Base-by-base conservation (phyloP, 2,888 invertebrate species). In the Sesamia inferens region DNA sequence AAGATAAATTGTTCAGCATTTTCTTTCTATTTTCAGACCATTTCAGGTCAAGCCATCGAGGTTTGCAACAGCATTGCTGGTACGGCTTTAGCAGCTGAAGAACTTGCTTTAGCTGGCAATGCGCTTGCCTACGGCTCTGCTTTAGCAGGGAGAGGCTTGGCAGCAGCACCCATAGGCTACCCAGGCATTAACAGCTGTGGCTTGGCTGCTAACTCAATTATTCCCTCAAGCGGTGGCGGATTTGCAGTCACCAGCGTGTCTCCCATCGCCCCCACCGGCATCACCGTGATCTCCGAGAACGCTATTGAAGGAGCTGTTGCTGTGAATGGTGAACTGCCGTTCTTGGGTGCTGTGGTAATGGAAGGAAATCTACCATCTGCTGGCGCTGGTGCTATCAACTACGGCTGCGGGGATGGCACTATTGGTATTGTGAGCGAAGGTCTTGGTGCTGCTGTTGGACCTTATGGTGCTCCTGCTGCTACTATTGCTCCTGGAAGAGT, bases 201-300 rank as follows among this genome's bases (percentile, higher is more conserved):
- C 11, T n/a, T 67, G 0, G 44, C 63, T 47, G 19, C 73, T 16
- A 76, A 78, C 54, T 67, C 64, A 47, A 54, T 82, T 8, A 54
- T 70, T 0, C 82, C 85, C 8, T 47, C 87, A 11, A 79, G 63
- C 63, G 88, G 88, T 0, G 89, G 89, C 0, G 76, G 83, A 0
- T 85, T 88, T 11, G 76, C 85, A 19, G 86, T 90, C 6, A 86
- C 89, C 67, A 91, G 91, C 69, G 63, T 80, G 13, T 90, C 88
- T 1, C 87, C 89, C 4, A 86, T 89, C 44, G 76, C 88, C 0
- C 92, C 92, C 0, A 87, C 85, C 1, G 89, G 90, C 10, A 81
- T 93, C 5, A 85, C 88, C 11, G 86, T 89, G 11, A 39, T 85
- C 14, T 88, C 90, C 54, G 85, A 89, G 58, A 89, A 90, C 58